These are phyloP conservation scores for Trichechus manatus DNA, from an alignment of 2,113 vertebrate species.

Conservation along the genomic window DNA sequence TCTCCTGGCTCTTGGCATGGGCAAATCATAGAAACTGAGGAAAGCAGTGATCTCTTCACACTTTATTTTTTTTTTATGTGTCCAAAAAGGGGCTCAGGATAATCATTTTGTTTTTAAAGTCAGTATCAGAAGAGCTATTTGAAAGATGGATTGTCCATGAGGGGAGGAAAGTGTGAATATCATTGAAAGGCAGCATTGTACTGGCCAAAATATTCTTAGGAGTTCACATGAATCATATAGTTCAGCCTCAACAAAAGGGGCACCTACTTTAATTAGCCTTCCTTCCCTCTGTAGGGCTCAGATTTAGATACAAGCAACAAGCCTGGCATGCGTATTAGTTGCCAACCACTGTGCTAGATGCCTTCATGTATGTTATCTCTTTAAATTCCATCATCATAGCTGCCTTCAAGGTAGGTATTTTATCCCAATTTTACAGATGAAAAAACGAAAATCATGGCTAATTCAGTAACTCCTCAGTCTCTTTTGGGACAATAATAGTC, in stretches of 20 bases:
- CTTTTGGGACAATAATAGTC: not conserved
- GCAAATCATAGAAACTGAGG: not conserved
- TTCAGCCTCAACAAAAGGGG: not conserved
- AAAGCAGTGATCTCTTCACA: not conserved
- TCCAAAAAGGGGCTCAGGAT: constrained; percentile 10
- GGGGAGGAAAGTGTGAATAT: not conserved
- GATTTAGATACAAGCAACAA: constrained; percentile 4
- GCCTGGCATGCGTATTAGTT: not conserved
- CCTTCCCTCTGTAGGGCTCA: not conserved
- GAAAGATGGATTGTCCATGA: not conserved
- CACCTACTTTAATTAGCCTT: not conserved
- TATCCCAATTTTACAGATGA: not conserved
- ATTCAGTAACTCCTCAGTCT: constrained; percentile 14
- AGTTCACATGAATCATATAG: not conserved
- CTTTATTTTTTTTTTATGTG: constrained; percentile 28
- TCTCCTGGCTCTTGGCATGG: not conserved
- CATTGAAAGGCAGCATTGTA: not conserved
- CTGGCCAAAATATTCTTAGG: not conserved
- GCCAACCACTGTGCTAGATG: not conserved
- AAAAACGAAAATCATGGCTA: constrained; percentile 28
- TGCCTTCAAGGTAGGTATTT: not conserved
- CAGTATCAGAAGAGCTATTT: constrained; percentile 46
- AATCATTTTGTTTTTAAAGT: constrained; percentile 65
- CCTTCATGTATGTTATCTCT: not conserved
- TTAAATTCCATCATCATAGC: not conserved